phyloP scores from a whole-genome alignment of 2,888 invertebrate species.

The Macropis europaea region DNA sequence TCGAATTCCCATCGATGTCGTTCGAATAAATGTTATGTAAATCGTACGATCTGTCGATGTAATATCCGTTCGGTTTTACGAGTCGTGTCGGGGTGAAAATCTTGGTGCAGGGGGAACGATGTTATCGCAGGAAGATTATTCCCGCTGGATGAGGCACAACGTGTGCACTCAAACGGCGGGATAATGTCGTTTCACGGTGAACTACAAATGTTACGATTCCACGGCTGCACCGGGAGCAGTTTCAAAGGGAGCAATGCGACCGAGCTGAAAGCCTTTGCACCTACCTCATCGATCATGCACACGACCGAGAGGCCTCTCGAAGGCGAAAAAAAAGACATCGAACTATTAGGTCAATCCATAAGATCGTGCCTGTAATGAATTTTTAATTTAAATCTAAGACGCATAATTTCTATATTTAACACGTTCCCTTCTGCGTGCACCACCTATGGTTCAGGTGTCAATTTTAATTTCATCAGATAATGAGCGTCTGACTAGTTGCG shows the following conservation, averaged over 20 bases:
- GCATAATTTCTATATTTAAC: no score
- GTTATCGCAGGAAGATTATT: not conserved
- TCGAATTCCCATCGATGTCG: no score
- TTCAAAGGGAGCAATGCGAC: constrained; percentile 27
- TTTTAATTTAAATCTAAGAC: no score
- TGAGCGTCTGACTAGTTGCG: no score
- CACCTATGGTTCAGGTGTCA: no score
- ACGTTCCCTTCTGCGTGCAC: no score
- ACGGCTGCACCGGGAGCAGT: constrained; percentile 6
- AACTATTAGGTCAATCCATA: no score
- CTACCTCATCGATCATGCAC: constrained; percentile 38
- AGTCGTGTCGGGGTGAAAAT: not conserved
- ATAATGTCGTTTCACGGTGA: constrained; percentile 32
- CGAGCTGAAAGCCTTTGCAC: constrained; percentile 15
- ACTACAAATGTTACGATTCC: constrained; percentile 29
- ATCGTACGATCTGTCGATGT: no score
- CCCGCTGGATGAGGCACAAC: not conserved
- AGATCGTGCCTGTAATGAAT: no score
- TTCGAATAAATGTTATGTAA: no score
- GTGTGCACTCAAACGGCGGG: not conserved
- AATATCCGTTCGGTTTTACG: not conserved
- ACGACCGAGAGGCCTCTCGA: not conserved
- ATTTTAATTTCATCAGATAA: no score
- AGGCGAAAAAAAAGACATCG: not conserved
- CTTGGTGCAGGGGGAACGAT: not conserved